These are phyloP conservation scores for Glossophaga mutica DNA, from an alignment of 2,797 vertebrate species.

Conservation along the genomic window DNA sequence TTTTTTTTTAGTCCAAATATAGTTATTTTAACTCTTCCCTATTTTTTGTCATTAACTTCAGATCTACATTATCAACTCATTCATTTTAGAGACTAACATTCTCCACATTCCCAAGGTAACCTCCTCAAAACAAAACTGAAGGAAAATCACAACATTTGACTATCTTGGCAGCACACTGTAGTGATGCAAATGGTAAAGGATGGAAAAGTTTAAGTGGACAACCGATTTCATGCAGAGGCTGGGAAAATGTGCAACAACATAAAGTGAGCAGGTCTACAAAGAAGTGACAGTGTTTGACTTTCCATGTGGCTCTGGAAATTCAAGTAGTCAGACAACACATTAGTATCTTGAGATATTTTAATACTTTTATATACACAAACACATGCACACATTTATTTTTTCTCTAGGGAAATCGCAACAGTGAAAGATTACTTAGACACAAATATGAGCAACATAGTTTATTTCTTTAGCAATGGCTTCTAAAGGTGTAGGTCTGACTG, in stretches of 20 bases:
- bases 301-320: neutral
- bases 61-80: neutral
- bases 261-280: neutral
- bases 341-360: neutral
- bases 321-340: neutral
- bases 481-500: neutral
- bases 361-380: neutral
- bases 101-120: neutral
- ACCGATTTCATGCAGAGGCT: too few species aligned
- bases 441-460: neutral
- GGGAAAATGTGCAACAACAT: neutral
- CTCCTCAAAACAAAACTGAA: neutral
- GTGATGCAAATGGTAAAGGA: neutral
- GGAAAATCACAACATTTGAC: neutral
- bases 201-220: neutral
- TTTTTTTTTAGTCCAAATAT: conserved; percentile 59
- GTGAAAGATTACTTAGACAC: neutral
- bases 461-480: neutral
- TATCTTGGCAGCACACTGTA: neutral
- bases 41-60: neutral
- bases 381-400: neutral
- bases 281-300: neutral
- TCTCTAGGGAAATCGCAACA: neutral
- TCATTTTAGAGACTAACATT: neutral
- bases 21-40: neutral